Conservation (phyloP, 2,888 invertebrate genomes). For the Rhorus exstirpatorius region DNA sequence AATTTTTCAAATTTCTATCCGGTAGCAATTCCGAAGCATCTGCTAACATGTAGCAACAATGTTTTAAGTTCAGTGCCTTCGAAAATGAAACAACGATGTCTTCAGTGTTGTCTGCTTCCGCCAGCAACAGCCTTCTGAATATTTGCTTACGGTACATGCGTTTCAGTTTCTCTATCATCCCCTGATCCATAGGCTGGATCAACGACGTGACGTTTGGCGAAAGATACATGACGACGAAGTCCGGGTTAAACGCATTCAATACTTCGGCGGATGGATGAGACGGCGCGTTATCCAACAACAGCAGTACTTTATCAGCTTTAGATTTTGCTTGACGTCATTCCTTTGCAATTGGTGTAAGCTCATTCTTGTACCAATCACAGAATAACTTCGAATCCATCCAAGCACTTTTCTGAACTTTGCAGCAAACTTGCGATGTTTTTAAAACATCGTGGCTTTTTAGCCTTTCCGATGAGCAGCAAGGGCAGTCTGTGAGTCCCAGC, state of each 20-base stretch:
- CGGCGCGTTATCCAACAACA: constrained; percentile 46
- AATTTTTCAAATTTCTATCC: constrained; percentile 49
- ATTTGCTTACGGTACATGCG: constrained; percentile 72
- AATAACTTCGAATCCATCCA: constrained; percentile 76
- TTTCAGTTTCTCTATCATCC: constrained; percentile 74
- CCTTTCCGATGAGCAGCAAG: constrained; percentile 77
- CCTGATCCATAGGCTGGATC: constrained; percentile 78
- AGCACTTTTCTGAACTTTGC: constrained; percentile 69
- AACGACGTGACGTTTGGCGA: constrained; percentile 74
- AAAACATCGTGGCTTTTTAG: constrained; percentile 72
- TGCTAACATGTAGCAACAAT: constrained; percentile 59
- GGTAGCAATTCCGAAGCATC: constrained; percentile 70
- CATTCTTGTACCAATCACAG: constrained; percentile 71
- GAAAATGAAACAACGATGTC: constrained; percentile 5
- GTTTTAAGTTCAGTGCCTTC: constrained; percentile 69
- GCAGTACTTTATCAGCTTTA: constrained; percentile 59
- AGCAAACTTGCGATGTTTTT: constrained; percentile 70
- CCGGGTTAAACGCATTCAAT: constrained; percentile 57
- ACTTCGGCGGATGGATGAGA: constrained; percentile 66
- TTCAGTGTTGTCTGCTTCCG: constrained; percentile 49
- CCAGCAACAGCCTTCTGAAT: constrained; percentile 65
- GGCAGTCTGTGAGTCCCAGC: constrained; percentile 75
- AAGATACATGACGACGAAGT: constrained; percentile 69
- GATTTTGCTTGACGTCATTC: constrained; percentile 22
- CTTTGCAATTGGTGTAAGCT: constrained; percentile 70